Evolutionary conservation across 2,113 vertebrate species (phyloP), one percentile per base, ranked within the genome.

Genomic region (Mellivora capensis): DNA sequence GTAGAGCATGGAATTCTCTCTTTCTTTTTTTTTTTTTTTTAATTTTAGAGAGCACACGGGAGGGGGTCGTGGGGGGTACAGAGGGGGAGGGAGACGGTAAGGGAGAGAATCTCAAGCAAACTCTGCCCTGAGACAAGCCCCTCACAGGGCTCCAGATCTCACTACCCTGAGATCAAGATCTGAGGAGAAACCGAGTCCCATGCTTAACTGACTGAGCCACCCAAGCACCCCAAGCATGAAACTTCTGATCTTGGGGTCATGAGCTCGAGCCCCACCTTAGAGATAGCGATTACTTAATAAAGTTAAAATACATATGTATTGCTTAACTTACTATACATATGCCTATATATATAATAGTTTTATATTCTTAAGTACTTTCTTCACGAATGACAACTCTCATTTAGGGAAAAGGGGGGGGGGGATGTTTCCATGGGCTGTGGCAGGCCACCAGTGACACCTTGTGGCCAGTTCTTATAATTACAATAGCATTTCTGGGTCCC

Each of bases 351-450:
- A 54, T 23, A 57, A 7, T 57, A 59, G 59, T 61, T 76, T 76
- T 15, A 76, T 27, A 44, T 29, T 29, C 72, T 9, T 31, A 72
- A 42, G 3, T 80, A 11, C 25, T 84, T 76, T 95, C 59, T 76
- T 67, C 11, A 25, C 0, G 0, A 94, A 86, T 54, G 18, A 72
- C 21, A 15, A 7, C 23, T 87, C 27, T 87, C 17, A 49, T 29
- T 76, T 8, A 20, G 7, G 23, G 23, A 2, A 4, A 2, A 2
- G 2, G 0, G 2, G 12, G 17, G 4, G 0, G 3, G 0, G 2
- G 1, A 0, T 2, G 15, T 6, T 61, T 34, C 39, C 49, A 49
- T 81, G 57, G 23, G 34, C 17, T 47, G 3, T 84, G 49, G 44
- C 18, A 67, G 59, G 23, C 27, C 37, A n/a, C 49, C 92, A 17